phyloP scores from a whole-genome alignment of 2,113 vertebrate genomes.

The Mus spicilegus region DNA sequence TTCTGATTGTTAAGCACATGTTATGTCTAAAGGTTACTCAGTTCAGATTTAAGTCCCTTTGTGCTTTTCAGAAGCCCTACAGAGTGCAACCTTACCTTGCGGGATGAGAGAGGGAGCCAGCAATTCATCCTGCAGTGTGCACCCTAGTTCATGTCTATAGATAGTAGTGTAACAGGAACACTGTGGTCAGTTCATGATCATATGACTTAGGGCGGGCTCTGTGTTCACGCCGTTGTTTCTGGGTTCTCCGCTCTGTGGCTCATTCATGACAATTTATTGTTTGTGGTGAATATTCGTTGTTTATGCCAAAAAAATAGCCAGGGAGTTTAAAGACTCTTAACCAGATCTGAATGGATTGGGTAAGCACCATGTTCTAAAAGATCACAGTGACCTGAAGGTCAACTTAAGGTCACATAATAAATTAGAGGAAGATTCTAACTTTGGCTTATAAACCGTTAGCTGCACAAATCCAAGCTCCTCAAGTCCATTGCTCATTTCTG shows the following conservation, averaged over 20 bases:
- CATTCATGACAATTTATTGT: not conserved
- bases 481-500: not conserved
- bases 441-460: not conserved
- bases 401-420: not conserved
- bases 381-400: not conserved
- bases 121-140: not conserved
- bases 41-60: constrained; percentile 28
- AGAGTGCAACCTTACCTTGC: not conserved
- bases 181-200: not conserved
- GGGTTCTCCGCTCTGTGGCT: not conserved
- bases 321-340: not conserved
- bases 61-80: not conserved
- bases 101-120: not conserved
- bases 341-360: not conserved
- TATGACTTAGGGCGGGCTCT: not conserved
- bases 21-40: not conserved
- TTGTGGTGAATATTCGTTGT: not conserved
- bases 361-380: not conserved
- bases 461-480: not conserved
- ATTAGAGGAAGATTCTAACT: not conserved
- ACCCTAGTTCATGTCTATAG: too few relatives aligned
- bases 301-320: constrained; percentile 12
- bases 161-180: not conserved
- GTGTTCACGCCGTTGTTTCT: not conserved
- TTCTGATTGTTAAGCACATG: not conserved